Percentiles rank a stretch among this genome's conserved stretches.
Evolutionary conservation across 2,113 vertebrate genomes (phyloP).

Genomic region (Gymnobelideus leadbeateri): DNA sequence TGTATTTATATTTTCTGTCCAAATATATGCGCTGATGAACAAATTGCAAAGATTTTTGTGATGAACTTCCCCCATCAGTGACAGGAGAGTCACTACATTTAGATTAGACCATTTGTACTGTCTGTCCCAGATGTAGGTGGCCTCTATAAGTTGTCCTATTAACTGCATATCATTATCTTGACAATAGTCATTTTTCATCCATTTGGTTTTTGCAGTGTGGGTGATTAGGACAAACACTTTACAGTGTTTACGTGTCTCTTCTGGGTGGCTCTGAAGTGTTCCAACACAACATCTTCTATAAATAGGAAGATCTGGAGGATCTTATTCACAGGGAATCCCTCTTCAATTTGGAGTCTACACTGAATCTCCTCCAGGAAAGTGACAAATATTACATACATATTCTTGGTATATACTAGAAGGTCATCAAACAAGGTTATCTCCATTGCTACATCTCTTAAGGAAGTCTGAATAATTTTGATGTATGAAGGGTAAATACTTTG

Average conservation of each 20-base stretch:
- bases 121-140: neutral
- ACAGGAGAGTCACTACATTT: neutral
- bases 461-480: neutral
- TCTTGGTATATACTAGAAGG: neutral
- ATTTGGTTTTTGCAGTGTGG: neutral
- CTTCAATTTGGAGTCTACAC: neutral
- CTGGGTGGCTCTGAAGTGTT: neutral
- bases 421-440: neutral
- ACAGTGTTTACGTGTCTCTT: neutral
- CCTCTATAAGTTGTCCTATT: neutral
- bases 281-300: neutral
- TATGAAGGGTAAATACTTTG: neutral
- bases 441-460: neutral
- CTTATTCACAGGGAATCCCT: neutral
- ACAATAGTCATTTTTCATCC: neutral
- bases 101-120: neutral
- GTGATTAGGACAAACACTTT: neutral
- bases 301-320: neutral
- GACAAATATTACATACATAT: no score
- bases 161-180: neutral
- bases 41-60: neutral
- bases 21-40: neutral
- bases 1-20: neutral
- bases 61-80: neutral
- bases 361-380: neutral